Conservation (phyloP, 2,113 vertebrate genomes). For the Lampris incognitus region DNA sequence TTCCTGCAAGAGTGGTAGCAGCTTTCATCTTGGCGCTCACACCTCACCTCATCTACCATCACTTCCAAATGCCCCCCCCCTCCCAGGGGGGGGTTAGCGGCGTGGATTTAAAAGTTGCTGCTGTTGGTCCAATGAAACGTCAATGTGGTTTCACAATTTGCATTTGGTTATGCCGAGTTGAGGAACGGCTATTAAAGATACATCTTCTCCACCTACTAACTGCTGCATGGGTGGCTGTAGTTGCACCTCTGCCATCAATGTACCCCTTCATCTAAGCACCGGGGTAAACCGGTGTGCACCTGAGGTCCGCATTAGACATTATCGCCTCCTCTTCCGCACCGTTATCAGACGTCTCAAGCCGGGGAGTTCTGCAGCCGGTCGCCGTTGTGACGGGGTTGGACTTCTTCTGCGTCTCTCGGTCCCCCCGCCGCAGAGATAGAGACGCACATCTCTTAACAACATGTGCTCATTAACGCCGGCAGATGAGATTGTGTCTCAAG, state of each 20-base stretch:
- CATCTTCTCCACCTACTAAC: background rate
- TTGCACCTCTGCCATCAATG: conserved; percentile 22
- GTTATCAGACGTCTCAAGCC: background rate
- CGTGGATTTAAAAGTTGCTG: background rate
- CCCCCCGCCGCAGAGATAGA: no score
- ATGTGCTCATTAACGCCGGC: background rate
- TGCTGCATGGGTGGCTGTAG: conserved; percentile 12
- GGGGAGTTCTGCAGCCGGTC: no score
- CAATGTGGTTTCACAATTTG: background rate
- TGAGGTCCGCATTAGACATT: background rate
- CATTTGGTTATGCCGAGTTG: background rate
- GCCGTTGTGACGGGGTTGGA: no score
- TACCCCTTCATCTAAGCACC: conserved; percentile 20
- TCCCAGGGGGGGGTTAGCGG: background rate
- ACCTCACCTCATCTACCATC: conserved; percentile 6
- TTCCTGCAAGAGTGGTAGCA: conserved; percentile 13
- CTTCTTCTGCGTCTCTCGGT: no score
- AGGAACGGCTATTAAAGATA: background rate
- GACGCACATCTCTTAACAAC: no score
- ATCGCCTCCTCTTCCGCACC: conserved; percentile 2
- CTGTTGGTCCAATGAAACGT: conserved; percentile 14
- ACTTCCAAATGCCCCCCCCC: background rate
- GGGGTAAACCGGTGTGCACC: conserved; percentile 4
- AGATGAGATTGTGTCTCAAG: background rate
- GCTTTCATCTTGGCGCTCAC: conserved; percentile 14